Evolutionary conservation across 2,797 vertebrate genomes (phyloP).

Genomic region (Pitangus sulphuratus): DNA sequence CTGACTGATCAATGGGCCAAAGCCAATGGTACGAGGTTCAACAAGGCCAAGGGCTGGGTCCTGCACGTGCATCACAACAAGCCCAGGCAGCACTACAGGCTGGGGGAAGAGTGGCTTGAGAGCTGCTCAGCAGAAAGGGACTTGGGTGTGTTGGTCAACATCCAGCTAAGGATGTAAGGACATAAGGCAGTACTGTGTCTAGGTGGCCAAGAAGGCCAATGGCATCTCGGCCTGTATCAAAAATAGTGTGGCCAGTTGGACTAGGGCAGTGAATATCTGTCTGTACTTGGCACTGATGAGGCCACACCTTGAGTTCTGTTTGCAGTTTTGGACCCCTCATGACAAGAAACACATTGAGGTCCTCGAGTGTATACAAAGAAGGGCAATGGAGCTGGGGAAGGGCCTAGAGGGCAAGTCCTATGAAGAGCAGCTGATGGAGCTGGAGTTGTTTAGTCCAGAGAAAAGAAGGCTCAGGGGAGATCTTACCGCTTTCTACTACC

Average conservation of each 20-base stretch:
- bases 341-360: neutral
- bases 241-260: neutral
- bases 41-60: rapidly evolving
- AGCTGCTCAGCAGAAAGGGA: neutral
- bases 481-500: neutral
- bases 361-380: neutral
- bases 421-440: neutral
- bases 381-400: neutral
- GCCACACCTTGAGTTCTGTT: neutral
- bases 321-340: neutral
- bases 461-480: too few species aligned
- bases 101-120: neutral
- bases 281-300: neutral
- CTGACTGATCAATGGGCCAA: neutral
- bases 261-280: neutral
- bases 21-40: rapidly evolving
- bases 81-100: neutral
- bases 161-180: neutral
- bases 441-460: neutral
- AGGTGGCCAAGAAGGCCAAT: neutral
- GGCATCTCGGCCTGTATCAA: neutral
- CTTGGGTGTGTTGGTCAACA: neutral
- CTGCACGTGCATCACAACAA: neutral
- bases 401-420: neutral
- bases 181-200: neutral